A percentile compares a stretch with the other conserved stretches of the same genome.
These are phyloP conservation scores for Antennarius maculatus DNA, from an alignment of 2,797 vertebrate species.

Conservation along the genomic window DNA sequence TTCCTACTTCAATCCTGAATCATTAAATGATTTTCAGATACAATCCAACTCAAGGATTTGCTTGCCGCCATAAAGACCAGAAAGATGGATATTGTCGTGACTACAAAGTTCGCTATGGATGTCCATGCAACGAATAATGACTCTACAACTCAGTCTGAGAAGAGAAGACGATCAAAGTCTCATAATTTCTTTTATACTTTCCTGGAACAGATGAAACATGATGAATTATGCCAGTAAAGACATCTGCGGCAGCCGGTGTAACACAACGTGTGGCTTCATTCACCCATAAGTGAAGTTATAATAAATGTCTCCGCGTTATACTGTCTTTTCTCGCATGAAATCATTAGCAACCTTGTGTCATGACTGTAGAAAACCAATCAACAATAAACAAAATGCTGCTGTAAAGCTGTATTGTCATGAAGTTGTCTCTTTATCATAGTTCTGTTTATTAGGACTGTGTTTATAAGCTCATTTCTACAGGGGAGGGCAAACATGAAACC, in stretches of 20 bases:
- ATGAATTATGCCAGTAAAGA: too few relatives aligned
- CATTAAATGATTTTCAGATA: slow-evolving; percentile 28
- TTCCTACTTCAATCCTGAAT: neutral
- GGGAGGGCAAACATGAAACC: too few relatives aligned
- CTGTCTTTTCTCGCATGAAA: too few relatives aligned
- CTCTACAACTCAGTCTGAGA: neutral
- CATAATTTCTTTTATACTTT: neutral
- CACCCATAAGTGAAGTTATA: neutral
- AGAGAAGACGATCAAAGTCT: neutral
- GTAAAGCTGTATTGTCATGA: neutral
- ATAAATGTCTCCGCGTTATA: too few relatives aligned
- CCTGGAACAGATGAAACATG: neutral
- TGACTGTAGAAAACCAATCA: too few relatives aligned
- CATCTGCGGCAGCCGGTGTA: too few relatives aligned
- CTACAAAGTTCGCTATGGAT: slow-evolving; percentile 60
- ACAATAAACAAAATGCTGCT: too few relatives aligned
- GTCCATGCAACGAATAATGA: slow-evolving; percentile 14
- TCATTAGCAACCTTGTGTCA: too few relatives aligned
- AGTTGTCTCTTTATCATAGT: neutral
- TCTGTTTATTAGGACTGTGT: neutral
- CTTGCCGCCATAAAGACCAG: slow-evolving; percentile 32
- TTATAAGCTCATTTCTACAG: slow-evolving; percentile 4
- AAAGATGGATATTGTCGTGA: neutral
- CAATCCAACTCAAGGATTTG: slow-evolving; percentile 36
- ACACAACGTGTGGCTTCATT: neutral